A percentile compares a stretch with the other conserved stretches of the same genome.
These are phyloP conservation scores for Drosophila buzzatii DNA, from an alignment of 2,888 invertebrate species.

Conservation along the genomic window DNA sequence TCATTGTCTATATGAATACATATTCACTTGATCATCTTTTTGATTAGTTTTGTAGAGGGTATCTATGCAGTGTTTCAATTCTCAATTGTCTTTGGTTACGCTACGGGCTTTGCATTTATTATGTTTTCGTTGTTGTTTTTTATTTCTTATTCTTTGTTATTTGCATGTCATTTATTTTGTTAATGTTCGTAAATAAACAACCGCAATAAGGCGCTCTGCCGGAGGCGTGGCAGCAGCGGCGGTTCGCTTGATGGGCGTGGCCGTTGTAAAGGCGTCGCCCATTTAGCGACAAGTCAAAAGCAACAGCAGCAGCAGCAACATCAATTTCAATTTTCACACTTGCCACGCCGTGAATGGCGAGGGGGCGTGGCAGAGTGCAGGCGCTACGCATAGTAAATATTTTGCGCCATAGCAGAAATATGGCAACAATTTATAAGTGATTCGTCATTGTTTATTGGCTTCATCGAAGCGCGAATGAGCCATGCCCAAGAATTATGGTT, in stretches of 20 bases:
- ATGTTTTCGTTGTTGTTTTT: conserved; percentile 5
- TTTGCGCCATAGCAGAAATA: conserved; percentile 61
- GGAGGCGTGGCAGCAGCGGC: neutral
- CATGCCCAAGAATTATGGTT: conserved; percentile 69
- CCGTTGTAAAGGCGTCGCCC: conserved; percentile 37
- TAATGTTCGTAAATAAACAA: conserved; percentile 79
- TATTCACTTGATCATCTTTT: neutral
- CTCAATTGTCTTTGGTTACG: conserved; percentile 19
- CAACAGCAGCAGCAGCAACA: conserved; percentile 52
- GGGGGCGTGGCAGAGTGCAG: neutral
- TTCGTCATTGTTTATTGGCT: conserved; percentile 83
- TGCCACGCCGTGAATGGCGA: conserved; percentile 13
- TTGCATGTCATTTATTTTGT: conserved; percentile 81
- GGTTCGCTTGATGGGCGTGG: conserved; percentile 1
- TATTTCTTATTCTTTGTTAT: conserved; percentile 51
- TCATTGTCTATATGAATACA: neutral
- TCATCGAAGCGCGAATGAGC: conserved; percentile 70
- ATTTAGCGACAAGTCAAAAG: conserved; percentile 56
- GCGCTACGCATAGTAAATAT: conserved; percentile 38
- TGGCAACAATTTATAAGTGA: conserved; percentile 83
- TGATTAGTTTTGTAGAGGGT: conserved; percentile 5
- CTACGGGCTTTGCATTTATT: conserved; percentile 34
- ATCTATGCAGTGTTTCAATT: neutral
- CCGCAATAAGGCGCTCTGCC: conserved; percentile 15
- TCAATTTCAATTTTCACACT: conserved; percentile 81